Base-by-base conservation (phyloP, 2,113 vertebrate species). In the Globicephala melas region DNA sequence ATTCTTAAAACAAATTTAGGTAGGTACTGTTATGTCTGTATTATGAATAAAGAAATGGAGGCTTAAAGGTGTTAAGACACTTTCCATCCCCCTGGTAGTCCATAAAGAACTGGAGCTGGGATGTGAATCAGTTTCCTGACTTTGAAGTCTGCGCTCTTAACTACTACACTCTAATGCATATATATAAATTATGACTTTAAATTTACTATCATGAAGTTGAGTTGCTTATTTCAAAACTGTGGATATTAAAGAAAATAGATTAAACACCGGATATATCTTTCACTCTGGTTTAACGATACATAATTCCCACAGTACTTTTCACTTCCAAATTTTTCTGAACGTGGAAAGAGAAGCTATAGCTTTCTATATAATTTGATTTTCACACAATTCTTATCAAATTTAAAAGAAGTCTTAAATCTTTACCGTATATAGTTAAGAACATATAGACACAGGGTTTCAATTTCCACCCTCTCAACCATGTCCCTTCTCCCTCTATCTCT, bases 361-460 rank as follows among this genome's bases (percentile, higher is more conserved):
- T 89, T 96, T 67, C 8, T 47, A 94, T 80, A 60, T 65, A 76
- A 73, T 85, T 21, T 85, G 5, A 97, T 79, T 53, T 98, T 94
- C 96, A 96, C 23, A 94, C 26, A 93, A 93, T 97, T 98, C 89
- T 96, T 60, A 76, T 96, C 20, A 96, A 97, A 94, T 88, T 13
- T n/a, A 84, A 60, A 96, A 80, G 92, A 97, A 87, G 36, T 58
- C 33, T 97, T 88, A 93, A 98, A 96, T 96, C 76, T 86, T 92
- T 88, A 92, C 14, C 13, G 6, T 62, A 41, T 95, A 89, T 93
- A 91, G 84, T 65, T 68, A 88, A 62, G 53, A 94, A 60, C 15
- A 63, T 85, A 83, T 88, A 62, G 68, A 79, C n/a, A 68, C 2
- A 80, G 11, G 17, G 76, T 90, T 62, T 87, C 31, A 68, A 6